phyloP scores from a whole-genome alignment of 2,888 invertebrate species.

The Nemapogon koenigi region DNA sequence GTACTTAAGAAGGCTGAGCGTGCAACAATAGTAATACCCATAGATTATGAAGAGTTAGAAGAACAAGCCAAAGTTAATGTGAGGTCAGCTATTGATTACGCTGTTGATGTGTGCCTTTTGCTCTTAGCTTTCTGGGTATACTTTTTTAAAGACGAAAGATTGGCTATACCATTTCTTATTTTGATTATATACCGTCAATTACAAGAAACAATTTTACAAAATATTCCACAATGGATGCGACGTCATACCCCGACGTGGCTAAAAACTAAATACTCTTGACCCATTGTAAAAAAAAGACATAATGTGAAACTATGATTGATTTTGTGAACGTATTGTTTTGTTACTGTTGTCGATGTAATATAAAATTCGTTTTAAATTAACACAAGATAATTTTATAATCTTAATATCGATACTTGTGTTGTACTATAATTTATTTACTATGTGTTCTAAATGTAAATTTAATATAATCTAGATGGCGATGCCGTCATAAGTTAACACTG shows the following conservation, averaged over 20 bases:
- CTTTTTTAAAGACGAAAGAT: constrained; percentile 78
- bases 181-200: constrained; percentile 80
- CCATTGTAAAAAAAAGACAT: constrained; percentile 42
- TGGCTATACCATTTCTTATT: constrained; percentile 80
- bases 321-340: constrained; percentile 41
- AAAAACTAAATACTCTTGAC: constrained; percentile 54
- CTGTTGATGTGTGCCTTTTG: constrained; percentile 77
- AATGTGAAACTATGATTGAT: constrained; percentile 26
- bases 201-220: constrained; percentile 67
- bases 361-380: not conserved
- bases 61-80: constrained; percentile 72
- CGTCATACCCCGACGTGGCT: constrained; percentile 46
- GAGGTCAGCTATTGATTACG: constrained; percentile 72
- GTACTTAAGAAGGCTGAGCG: constrained; percentile 46
- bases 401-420: not conserved
- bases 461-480: constrained; percentile 39
- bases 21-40: constrained; percentile 53
- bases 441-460: constrained; percentile 16
- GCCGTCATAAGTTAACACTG: constrained; percentile 23
- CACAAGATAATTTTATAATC: not conserved
- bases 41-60: constrained; percentile 61
- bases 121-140: constrained; percentile 82
- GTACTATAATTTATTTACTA: not conserved
- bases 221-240: constrained; percentile 65
- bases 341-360: not conserved